Base-by-base conservation (phyloP, 2,113 vertebrate species). In the Osmerus mordax region DNA sequence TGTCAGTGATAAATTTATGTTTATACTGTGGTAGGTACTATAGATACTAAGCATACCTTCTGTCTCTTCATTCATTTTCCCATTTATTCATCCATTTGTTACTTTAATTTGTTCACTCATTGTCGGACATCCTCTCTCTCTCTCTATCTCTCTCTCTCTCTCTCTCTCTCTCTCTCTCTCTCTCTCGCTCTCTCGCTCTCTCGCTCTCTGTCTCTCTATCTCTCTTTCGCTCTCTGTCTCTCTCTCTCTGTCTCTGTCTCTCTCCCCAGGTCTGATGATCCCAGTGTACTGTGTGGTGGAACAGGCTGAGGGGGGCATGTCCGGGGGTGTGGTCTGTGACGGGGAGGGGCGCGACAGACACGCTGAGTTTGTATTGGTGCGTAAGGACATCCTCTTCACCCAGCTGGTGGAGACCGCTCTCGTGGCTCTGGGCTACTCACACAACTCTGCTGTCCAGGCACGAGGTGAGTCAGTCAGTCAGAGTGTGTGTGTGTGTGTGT, bases 251-350 rank as follows among this genome's bases (percentile, higher is more conserved):
- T 7, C 29, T 16, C 28, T 75, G n/a, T 64, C 68, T 75, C 13
- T 58, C n/a, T 61, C 73, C 68, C 23, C 90, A 99, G 96, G 97
- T 84, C 84, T 97, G 91, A 98, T 97, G 95, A 96, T 99, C 87
- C 97, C 97, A 1, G 96, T 99, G 81, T 99, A 95, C 88, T 99
- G 97, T 59, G 95, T 98, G 90, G 96, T 98, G 86, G 97, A 99
- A 90, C 95, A 96, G 81, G 90, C 93, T 4, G 96, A 97, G 0
- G 77, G 89, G 73, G 92, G 91, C 76, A 88, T 89, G 58, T 91
- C 94, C 0, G 77, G 89, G 74, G 92, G 92, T 74, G 88, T 89
- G 60, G 92, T 94, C 61, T 90, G 90, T 3, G 94, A 96, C 83
- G 93, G 87, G 6, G 95, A 97, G 84, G 94, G 91, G 23, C 91